A percentile compares a stretch with the other conserved stretches of the same genome.
These are phyloP conservation scores for Lissonota sp. DNA, from an alignment of 2,888 invertebrate species.

Conservation along the genomic window DNA sequence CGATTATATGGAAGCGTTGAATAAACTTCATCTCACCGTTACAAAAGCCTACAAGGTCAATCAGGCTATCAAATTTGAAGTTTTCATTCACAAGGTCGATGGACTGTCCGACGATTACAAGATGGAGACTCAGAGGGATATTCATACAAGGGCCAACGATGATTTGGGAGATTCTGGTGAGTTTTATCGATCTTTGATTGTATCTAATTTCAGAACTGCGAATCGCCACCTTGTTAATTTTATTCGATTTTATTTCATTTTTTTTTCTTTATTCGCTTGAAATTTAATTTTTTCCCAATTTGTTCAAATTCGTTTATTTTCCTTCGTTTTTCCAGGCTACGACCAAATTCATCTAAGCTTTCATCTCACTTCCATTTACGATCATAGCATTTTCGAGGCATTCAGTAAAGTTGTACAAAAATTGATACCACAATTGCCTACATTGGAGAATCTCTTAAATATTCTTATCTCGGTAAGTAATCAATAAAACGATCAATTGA, in stretches of 20 bases:
- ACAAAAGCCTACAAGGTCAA: slow-evolving; percentile 98
- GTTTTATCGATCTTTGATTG: not conserved
- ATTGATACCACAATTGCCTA: slow-evolving; percentile 98
- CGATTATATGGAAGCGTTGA: slow-evolving; percentile 98
- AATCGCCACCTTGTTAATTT: not conserved
- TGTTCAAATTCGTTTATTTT: slow-evolving; percentile 24
- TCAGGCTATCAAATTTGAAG: slow-evolving; percentile 98
- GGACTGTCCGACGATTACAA: slow-evolving; percentile 99
- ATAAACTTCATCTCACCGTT: slow-evolving; percentile 96
- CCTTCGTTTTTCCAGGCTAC: slow-evolving; percentile 84
- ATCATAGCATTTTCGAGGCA: slow-evolving; percentile 99
- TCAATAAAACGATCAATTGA: not conserved
- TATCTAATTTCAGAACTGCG: not conserved
- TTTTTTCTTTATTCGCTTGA: slow-evolving; percentile 22
- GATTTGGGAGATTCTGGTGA: slow-evolving; percentile 94
- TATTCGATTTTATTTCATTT: slow-evolving; percentile 48
- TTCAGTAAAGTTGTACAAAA: slow-evolving; percentile 99
- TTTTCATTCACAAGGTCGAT: slow-evolving; percentile 99
- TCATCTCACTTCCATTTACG: slow-evolving; percentile 99
- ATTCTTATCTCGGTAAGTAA: slow-evolving; percentile 96
- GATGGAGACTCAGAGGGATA: slow-evolving; percentile 99
- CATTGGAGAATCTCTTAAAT: slow-evolving; percentile 98
- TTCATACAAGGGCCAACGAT: slow-evolving; percentile 98
- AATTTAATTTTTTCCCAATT: slow-evolving; percentile 2
- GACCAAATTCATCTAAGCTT: slow-evolving; percentile 96